phyloP scores from a whole-genome alignment of 2,888 invertebrate species.

The Protophormia terraenovae region DNA sequence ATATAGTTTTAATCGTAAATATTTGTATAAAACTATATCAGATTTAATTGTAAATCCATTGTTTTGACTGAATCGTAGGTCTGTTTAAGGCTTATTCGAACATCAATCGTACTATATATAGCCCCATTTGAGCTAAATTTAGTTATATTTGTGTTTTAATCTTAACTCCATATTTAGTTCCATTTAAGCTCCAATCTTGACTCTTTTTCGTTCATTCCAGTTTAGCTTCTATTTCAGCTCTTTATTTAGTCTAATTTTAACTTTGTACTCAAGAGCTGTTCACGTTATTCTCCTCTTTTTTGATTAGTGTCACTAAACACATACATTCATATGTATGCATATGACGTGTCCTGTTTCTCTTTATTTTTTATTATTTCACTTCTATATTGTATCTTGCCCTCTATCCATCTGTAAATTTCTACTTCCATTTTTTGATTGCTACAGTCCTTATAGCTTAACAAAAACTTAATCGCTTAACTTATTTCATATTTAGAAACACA shows the following conservation, averaged over 20 bases:
- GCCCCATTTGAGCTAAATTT: no score
- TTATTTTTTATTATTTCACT: background rate
- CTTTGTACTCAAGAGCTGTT: background rate
- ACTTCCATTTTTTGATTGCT: conserved; percentile 44
- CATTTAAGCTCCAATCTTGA: no score
- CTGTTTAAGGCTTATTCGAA: no score
- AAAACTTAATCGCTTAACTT: conserved; percentile 63
- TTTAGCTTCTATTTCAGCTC: background rate
- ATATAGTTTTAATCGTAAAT: no score
- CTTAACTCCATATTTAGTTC: no score
- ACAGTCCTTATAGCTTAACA: conserved; percentile 38
- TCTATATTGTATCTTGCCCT: conserved; percentile 7
- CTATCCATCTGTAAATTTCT: conserved; percentile 37
- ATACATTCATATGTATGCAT: no score
- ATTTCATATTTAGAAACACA: conserved; percentile 51
- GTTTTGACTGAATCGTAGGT: no score
- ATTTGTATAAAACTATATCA: no score
- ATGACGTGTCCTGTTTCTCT: conserved; percentile 12
- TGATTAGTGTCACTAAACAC: conserved; percentile 32
- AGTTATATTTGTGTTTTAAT: no score
- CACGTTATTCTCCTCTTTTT: conserved; percentile 13
- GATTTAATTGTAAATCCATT: no score
- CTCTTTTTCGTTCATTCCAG: no score
- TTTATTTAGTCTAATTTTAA: background rate
- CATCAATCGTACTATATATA: no score